Evolutionary conservation across 2,888 invertebrate species (phyloP).

Genomic region (Melanostoma scalare): DNA sequence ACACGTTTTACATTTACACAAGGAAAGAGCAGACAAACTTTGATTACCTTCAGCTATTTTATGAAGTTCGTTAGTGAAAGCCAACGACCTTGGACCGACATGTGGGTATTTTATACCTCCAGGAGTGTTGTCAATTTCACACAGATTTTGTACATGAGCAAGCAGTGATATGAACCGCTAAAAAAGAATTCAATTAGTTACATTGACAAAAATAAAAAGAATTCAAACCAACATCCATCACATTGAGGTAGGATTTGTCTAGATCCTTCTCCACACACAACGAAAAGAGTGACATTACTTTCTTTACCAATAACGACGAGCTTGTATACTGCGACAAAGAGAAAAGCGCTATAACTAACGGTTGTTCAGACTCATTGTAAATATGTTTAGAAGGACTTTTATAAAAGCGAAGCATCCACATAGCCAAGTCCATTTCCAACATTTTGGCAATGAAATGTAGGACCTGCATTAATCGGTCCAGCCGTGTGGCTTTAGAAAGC

Average conservation of each 20-base stretch:
- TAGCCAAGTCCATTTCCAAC: constrained; percentile 84
- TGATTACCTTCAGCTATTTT: constrained; percentile 77
- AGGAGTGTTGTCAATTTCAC: constrained; percentile 77
- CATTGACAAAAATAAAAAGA: too few relatives aligned
- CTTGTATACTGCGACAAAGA: constrained; percentile 75
- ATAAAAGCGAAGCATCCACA: constrained; percentile 84
- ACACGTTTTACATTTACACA: too few relatives aligned
- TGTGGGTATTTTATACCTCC: constrained; percentile 77
- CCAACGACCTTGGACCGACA: constrained; percentile 76
- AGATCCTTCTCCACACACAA: constrained; percentile 75
- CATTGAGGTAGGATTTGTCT: constrained; percentile 73
- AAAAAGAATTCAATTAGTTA: not conserved
- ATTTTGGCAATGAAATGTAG: constrained; percentile 83
- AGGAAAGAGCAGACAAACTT: not conserved
- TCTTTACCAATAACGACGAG: constrained; percentile 76
- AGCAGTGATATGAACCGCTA: constrained; percentile 79
- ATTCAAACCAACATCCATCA: constrained; percentile 77
- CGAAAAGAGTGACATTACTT: constrained; percentile 77
- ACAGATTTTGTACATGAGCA: constrained; percentile 78
- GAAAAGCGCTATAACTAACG: constrained; percentile 77
- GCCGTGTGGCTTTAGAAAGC: constrained; percentile 79
- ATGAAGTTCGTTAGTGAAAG: constrained; percentile 77
- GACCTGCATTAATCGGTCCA: constrained; percentile 83
- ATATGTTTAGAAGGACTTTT: constrained; percentile 76
- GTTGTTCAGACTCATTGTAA: constrained; percentile 76